Conservation (phyloP, 2,797 vertebrate species). For the Decapterus maruadsi region DNA sequence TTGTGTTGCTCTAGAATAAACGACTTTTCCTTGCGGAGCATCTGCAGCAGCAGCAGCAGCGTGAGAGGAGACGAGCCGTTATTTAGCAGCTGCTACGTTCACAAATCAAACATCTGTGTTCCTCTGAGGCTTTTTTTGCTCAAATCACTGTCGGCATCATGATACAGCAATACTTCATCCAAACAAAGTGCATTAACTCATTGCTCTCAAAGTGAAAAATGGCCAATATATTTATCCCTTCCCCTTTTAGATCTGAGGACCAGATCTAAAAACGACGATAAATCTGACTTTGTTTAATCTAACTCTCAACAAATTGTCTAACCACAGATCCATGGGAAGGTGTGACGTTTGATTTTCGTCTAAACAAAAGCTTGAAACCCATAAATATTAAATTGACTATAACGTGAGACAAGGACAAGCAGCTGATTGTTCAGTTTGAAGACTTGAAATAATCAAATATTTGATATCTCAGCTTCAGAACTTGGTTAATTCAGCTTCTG, state of each 20-base stretch:
- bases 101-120: conserved; percentile 1
- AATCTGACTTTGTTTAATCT: too few relatives aligned
- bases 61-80: conserved; percentile 72
- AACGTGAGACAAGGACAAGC: too few relatives aligned
- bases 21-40: conserved; percentile 86
- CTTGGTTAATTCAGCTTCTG: too few relatives aligned
- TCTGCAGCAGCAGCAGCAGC: conserved; percentile 83
- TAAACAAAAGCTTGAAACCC: not conserved
- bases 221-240: not conserved
- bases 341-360: not conserved
- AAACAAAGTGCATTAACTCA: not conserved
- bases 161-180: not conserved
- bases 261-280: too few relatives aligned
- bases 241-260: too few relatives aligned
- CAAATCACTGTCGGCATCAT: not conserved
- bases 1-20: conserved; percentile 85
- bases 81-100: conserved; percentile 37
- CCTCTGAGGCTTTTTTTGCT: not conserved
- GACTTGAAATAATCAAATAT: too few relatives aligned
- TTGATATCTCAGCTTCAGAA: too few relatives aligned
- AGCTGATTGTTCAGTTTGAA: too few relatives aligned
- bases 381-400: too few relatives aligned
- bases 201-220: not conserved
- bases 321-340: too few relatives aligned
- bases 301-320: too few relatives aligned